Evolutionary conservation across 2,113 vertebrate genomes (phyloP).

Genomic region (Cyprichromis sp.): DNA sequence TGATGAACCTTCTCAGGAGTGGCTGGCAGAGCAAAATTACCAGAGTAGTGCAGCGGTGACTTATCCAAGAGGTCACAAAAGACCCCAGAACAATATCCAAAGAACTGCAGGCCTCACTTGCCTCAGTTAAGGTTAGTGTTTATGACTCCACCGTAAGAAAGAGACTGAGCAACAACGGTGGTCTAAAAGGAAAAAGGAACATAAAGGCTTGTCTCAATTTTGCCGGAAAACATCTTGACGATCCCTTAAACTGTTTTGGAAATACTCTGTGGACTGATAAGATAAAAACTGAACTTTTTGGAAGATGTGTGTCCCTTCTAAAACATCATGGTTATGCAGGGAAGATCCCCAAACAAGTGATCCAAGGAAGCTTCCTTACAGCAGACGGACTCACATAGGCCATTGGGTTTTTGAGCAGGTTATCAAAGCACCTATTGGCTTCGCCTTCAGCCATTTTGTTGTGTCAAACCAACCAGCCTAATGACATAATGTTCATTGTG

Average conservation of each 20-base stretch:
- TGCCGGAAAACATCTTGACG: neutral
- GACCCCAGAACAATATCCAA: neutral
- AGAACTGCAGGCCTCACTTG: neutral
- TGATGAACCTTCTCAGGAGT: neutral
- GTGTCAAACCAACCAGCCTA: neutral
- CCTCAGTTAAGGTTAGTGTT: rapidly evolving
- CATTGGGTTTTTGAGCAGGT: rapidly evolving
- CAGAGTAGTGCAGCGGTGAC: neutral
- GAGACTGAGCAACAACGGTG: neutral
- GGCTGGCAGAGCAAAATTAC: neutral
- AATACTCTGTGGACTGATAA: neutral
- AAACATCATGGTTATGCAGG: neutral
- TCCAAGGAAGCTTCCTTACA: neutral
- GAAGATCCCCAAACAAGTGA: neutral
- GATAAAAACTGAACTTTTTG: rapidly evolving
- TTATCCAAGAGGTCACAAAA: neutral
- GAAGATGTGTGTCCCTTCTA: neutral
- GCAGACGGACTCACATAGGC: neutral
- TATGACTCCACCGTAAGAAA: neutral
- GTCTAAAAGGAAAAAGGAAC: neutral
- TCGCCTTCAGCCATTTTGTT: neutral
- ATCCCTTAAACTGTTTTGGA: neutral
- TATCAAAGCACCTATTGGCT: neutral
- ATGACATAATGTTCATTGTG: neutral
- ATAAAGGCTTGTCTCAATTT: neutral